Base-by-base conservation (phyloP, 2,113 vertebrate species). In the Cyphomyrus discorhynchus region DNA sequence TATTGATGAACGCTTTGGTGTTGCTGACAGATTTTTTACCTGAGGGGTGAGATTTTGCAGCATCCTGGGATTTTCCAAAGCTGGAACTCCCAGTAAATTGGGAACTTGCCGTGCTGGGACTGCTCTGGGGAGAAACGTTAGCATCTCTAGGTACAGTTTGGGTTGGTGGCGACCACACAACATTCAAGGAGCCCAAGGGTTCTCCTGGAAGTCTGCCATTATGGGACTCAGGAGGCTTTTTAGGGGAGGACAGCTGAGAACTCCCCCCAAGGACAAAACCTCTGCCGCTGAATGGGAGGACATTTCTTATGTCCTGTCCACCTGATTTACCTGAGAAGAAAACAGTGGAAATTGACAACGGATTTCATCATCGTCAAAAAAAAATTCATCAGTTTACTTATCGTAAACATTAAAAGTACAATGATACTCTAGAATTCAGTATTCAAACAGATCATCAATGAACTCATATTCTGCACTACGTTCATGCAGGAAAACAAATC, bases 201-300 rank as follows among this genome's bases (percentile, higher is more conserved):
- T 82, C 27, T 52, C 90, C 13, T 24, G 49, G 70, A 62, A 85
- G 88, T 83, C 89, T 93, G 66, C 24, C 4, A 21, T 92, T 90
- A 70, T 88, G 85, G 50, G 58, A 82, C 77, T 17, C 50, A 2
- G 35, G 15, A 47, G 88, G 56, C 87, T 90, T 94, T 46, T 90
- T 92, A 13, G 92, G 86, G 1, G 94, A 92, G 0, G 86, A 87
- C 0, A 88, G 52, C 86, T 77, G 77, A 0, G 93, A 94, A 46
- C 87, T 91, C 24, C 95, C 95, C 90, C 97, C 97, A 5, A 99
- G 96, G 1, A 95, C 87, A 91, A 97, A 96, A 0, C 98, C 98
- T 89, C 89, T 97, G 8, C 98, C 98, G 88, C 95, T 97, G 49
- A 99, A 99, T 5, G 97, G 97, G 15, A 96, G 93, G 6, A 96